Conservation (phyloP, 1,140 invertebrate genomes). For the Chelonus insularis region DNA sequence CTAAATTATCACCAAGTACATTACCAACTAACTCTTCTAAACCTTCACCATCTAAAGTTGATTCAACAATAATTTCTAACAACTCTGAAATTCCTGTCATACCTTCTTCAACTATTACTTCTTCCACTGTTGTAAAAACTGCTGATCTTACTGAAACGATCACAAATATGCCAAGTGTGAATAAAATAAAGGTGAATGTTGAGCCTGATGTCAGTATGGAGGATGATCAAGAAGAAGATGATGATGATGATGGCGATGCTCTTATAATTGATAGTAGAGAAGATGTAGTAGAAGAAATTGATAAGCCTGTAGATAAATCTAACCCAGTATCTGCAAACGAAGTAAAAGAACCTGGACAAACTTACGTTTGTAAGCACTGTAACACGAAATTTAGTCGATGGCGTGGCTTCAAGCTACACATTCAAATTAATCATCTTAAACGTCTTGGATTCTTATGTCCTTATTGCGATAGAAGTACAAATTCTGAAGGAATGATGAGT, state of each 20-base stretch:
- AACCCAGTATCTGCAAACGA: background rate
- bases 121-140: conserved; percentile 7
- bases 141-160: conserved; percentile 24
- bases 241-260: conserved; percentile 33
- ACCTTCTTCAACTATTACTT: conserved; percentile 1
- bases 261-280: conserved; percentile 39
- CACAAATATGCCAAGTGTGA: background rate
- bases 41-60: conserved; percentile 7
- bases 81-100: background rate
- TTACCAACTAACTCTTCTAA: conserved; percentile 4
- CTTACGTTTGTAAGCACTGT: conserved; percentile 53
- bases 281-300: conserved; percentile 20
- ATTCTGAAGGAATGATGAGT: conserved; percentile 41
- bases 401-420: conserved; percentile 54
- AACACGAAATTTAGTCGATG: conserved; percentile 38
- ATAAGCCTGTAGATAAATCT: background rate
- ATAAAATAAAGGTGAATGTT: background rate
- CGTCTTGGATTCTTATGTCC: conserved; percentile 48
- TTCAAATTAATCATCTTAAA: conserved; percentile 50
- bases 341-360: conserved; percentile 9
- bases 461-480: conserved; percentile 52
- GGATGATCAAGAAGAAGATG: conserved; percentile 29
- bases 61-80: conserved; percentile 6
- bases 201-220: background rate
- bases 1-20: too few relatives aligned